A percentile compares a stretch with the other conserved stretches of the same genome.
phyloP scores from a whole-genome alignment of 2,888 invertebrate species.

The Spilarctia lutea region DNA sequence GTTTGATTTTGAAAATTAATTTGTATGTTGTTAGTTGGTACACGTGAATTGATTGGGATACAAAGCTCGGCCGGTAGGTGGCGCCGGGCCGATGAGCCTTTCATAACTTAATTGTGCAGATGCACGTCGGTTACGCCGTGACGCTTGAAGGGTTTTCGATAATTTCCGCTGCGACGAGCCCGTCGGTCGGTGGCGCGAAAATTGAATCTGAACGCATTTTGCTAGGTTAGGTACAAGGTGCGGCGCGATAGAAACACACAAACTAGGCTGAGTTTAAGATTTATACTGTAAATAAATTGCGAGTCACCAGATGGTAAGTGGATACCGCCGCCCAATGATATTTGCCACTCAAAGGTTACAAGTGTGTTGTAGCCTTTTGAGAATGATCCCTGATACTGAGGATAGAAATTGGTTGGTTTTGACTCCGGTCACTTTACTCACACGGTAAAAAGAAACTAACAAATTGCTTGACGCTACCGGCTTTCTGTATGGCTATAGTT shows the following conservation, averaged over 20 bases:
- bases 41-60: not conserved
- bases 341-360: not conserved
- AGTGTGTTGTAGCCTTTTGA: not conserved
- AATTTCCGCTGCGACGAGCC: conserved; percentile 55
- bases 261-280: not conserved
- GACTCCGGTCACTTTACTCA: not conserved
- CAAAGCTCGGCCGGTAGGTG: conserved; percentile 13
- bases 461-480: no score
- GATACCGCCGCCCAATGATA: not conserved
- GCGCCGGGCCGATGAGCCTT: conserved; percentile 35
- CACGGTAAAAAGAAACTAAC: not conserved
- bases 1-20: not conserved
- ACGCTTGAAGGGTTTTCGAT: conserved; percentile 50
- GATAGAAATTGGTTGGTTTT: not conserved
- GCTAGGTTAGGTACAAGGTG: conserved; percentile 19
- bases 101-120: conserved; percentile 47
- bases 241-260: not conserved
- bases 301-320: not conserved
- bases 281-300: not conserved
- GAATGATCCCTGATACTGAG: not conserved
- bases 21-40: not conserved
- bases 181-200: conserved; percentile 43
- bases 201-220: conserved; percentile 52
- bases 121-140: conserved; percentile 31
- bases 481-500: no score